These are phyloP conservation scores for Noturus placidus DNA, from an alignment of 2,113 vertebrate species.

Conservation along the genomic window DNA sequence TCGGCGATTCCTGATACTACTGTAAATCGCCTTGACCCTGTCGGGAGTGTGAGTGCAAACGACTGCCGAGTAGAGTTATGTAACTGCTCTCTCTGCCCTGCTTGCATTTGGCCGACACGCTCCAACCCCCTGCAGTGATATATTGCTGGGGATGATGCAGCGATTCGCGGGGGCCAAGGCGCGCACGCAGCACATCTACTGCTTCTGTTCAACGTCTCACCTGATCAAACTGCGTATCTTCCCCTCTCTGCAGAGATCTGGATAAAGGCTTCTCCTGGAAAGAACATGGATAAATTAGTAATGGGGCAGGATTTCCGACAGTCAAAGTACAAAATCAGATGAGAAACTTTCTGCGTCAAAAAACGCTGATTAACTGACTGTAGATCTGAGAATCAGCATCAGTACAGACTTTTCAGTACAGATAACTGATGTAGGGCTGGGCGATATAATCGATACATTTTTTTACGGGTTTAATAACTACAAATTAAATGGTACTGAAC, in stretches of 20 bases:
- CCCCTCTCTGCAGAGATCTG: slow-evolving; percentile 96
- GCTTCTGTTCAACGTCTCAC: slow-evolving; percentile 66
- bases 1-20: too few species aligned
- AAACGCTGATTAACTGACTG: not conserved
- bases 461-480: too few species aligned
- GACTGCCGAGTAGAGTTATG: slow-evolving; percentile 66
- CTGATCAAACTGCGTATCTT: slow-evolving; percentile 99
- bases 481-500: too few species aligned
- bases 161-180: slow-evolving; percentile 55
- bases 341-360: not conserved
- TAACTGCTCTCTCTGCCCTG: slow-evolving; percentile 66
- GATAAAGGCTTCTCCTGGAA: slow-evolving; percentile 94
- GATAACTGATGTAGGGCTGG: not conserved
- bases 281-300: not conserved
- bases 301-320: not conserved
- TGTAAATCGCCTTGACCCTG: not conserved
- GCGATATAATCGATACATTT: too few species aligned
- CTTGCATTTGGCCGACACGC: slow-evolving; percentile 61
- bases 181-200: not conserved
- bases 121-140: slow-evolving; percentile 66
- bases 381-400: not conserved
- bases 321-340: not conserved
- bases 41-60: slow-evolving; percentile 6
- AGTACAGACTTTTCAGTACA: not conserved
- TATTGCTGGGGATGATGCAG: slow-evolving; percentile 75